Conservation (phyloP, 1,140 invertebrate genomes). For the Heterodera schachtii region DNA sequence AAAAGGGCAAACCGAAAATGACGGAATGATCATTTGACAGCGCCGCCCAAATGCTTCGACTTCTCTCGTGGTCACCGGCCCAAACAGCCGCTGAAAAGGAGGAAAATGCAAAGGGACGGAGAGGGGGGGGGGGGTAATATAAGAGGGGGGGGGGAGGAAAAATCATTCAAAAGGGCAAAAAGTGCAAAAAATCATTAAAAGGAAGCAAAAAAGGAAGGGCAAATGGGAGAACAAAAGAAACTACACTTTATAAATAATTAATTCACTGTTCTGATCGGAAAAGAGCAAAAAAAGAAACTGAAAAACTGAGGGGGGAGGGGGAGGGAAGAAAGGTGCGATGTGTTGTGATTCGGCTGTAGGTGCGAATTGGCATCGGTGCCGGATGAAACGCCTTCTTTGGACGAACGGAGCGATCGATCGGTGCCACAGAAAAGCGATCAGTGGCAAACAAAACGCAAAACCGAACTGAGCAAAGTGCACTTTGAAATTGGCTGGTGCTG, state of each 20-base stretch:
- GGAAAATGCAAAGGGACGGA: conserved; percentile 7
- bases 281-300: no score
- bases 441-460: no score
- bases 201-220: neutral
- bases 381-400: no score
- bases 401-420: no score
- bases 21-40: no score
- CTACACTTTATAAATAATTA: neutral
- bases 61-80: conserved; percentile 69
- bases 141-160: neutral
- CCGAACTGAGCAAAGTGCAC: no score
- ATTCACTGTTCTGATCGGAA: neutral
- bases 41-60: neutral
- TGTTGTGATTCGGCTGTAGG: no score
- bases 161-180: neutral
- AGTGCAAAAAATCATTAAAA: neutral
- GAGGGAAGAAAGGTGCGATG: no score
- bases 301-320: neutral
- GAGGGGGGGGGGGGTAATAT: neutral
- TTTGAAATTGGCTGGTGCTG: no score
- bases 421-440: no score
- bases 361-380: no score
- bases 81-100: conserved; percentile 41
- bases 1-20: neutral
- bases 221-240: neutral